Evolutionary conservation across 2,113 vertebrate species (phyloP).

Genomic region (Ifrita kowaldi): DNA sequence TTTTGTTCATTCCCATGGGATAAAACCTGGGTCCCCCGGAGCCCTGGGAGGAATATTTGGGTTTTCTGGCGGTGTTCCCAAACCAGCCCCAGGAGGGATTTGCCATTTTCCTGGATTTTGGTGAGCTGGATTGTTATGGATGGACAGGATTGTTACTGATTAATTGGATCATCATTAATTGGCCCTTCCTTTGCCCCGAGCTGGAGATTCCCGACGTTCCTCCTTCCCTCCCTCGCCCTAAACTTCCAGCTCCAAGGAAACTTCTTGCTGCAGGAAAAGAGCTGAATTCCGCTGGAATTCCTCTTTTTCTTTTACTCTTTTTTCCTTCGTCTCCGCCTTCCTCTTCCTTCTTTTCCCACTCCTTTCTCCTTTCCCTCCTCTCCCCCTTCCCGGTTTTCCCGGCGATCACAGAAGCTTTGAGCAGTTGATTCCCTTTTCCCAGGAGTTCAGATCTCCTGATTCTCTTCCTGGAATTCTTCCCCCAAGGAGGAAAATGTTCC

Average conservation of each 20-base stretch:
- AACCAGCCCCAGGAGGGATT: not conserved
- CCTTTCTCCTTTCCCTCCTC: not conserved
- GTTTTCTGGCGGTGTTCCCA: not conserved
- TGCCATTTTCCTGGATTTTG: not conserved
- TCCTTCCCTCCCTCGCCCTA: not conserved
- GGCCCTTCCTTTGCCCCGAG: not conserved
- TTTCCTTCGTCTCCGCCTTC: too few species aligned
- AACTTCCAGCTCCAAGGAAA: not conserved
- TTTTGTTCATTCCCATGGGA: not conserved
- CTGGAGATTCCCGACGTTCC: not conserved
- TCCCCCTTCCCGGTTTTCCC: not conserved
- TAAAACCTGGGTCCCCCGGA: not conserved
- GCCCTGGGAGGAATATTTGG: not conserved
- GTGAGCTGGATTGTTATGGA: not conserved
- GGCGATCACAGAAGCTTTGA: rapidly evolving
- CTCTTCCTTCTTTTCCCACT: not conserved
- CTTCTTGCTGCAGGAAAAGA: not conserved
- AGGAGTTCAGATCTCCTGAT: rapidly evolving
- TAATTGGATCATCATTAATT: not conserved
- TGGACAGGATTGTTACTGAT: not conserved
- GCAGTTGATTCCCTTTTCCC: not conserved
- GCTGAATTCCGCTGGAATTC: not conserved
- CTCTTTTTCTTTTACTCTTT: not conserved
- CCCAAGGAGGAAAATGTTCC: not conserved
- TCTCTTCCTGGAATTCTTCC: not conserved